Conservation (phyloP, 64 coral and sea anemone genomes). For the Platygyra sinensis region DNA sequence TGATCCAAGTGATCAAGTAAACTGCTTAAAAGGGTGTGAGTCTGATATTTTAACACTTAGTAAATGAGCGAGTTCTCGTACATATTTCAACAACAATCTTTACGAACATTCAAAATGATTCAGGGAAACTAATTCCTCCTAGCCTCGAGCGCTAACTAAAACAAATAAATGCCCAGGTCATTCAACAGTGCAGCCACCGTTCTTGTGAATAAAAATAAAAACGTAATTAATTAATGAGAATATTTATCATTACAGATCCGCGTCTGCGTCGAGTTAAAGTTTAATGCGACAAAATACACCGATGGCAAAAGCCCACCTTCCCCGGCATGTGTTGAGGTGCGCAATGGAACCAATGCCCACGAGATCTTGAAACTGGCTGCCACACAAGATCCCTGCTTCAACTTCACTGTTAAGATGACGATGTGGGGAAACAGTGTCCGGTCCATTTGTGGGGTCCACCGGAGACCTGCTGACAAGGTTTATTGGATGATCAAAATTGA, state of each 20-base stretch:
- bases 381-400: constrained; percentile 10
- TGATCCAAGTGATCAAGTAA: too few species aligned
- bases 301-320: background rate
- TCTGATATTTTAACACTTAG: too few species aligned
- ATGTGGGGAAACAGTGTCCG: constrained; percentile 7
- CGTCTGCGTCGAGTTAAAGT: constrained; percentile 35
- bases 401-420: background rate
- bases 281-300: constrained; percentile 8
- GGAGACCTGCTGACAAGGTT: constrained; percentile 1
- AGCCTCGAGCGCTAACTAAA: too few species aligned
- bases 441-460: constrained; percentile 24
- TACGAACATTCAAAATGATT: too few species aligned
- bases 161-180: too few species aligned
- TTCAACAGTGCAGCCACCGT: too few species aligned
- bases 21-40: too few species aligned
- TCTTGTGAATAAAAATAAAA: too few species aligned
- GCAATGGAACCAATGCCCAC: constrained; percentile 35
- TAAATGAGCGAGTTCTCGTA: too few species aligned
- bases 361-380: constrained; percentile 18
- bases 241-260: constrained; percentile 10
- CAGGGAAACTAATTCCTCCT: too few species aligned
- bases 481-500: constrained; percentile 49
- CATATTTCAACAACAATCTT: too few species aligned
- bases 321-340: constrained; percentile 8
- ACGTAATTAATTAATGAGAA: too few species aligned